phyloP scores from a whole-genome alignment of 2,888 invertebrate genomes.

The Hydroisotoma schaefferi region DNA sequence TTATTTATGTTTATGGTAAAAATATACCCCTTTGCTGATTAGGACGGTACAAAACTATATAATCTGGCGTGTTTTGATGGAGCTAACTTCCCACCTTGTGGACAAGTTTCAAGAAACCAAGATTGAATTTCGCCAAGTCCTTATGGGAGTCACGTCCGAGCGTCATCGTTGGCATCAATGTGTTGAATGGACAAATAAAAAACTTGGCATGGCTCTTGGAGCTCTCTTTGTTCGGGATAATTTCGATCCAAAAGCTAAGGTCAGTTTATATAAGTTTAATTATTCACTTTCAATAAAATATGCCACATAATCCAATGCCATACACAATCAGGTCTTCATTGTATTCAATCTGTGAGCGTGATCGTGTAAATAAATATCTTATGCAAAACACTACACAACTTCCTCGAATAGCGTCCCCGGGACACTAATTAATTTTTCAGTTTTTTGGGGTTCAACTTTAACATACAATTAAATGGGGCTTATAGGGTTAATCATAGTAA shows the following conservation, averaged over 20 bases:
- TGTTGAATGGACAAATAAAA: conserved; percentile 81
- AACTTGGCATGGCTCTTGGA: conserved; percentile 81
- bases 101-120: conserved; percentile 71
- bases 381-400: too few species aligned
- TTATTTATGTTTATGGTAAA: too few species aligned
- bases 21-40: neutral
- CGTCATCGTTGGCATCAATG: conserved; percentile 73
- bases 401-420: too few species aligned
- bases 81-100: conserved; percentile 69
- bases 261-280: conserved; percentile 50
- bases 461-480: too few species aligned
- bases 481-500: too few species aligned
- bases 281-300: too few species aligned
- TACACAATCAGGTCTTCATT: too few species aligned
- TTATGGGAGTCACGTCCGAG: conserved; percentile 70
- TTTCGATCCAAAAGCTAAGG: conserved; percentile 79
- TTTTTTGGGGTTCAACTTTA: too few species aligned
- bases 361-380: too few species aligned
- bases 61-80: conserved; percentile 72
- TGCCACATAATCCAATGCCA: too few species aligned
- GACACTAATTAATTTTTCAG: too few species aligned
- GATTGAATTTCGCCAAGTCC: conserved; percentile 66
- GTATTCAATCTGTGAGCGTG: too few species aligned
- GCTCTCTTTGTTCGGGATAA: conserved; percentile 77
- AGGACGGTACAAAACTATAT: conserved; percentile 66